Evolutionary conservation across 1,140 invertebrate species (phyloP), one percentile per base, ranked within the genome.

Genomic region (Monomorium pharaonis): DNA sequence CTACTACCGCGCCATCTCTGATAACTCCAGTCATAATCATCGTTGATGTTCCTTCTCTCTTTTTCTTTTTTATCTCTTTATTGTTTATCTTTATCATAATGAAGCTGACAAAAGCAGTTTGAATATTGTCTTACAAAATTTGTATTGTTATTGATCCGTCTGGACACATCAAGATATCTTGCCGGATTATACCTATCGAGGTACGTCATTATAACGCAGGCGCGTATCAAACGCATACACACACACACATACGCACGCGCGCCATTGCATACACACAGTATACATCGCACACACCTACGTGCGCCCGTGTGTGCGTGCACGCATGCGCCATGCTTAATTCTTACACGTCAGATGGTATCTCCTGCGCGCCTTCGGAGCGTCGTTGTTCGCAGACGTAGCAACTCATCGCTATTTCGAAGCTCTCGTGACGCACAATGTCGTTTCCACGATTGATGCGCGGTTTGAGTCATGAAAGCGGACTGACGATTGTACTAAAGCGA

Each of bases 291-390:
- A 49, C n/a, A n/a, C n/a, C n/a, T 14, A 18, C 14, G 5, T 5
- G 6, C 4, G 2, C 3, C 2, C 33, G 33, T 5, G 37, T 37
- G 37, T 37, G 37, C 37, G 37, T 7, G 37, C 30, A 24, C 18
- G 18, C 30, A 16, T n/a, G 69, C 18, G 24, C 70, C 10, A 1
- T 54, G 49, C 14, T 37, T 42, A 30, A 18, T 3, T 18, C 44
- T 78, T 78, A 69, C 77, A 24, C 16, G 30, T 69, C 30, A 33
- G 51, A 54, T 14, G 75, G 14, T 65, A 21, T 69, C 10, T 37
- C 21, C 21, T 42, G 30, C 27, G 44, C 21, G 30, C 37, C n/a
- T n/a, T 24, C 21, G 33, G 12, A 42, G 3, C 27, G 16, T 80
- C 27, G 16, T 80, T 18, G 63, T 9, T 33, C 21, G 47, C 62